A percentile compares a stretch with the other conserved stretches of the same genome.
These are phyloP conservation scores for Griposia aprilina DNA, from an alignment of 2,888 invertebrate genomes.

Conservation along the genomic window DNA sequence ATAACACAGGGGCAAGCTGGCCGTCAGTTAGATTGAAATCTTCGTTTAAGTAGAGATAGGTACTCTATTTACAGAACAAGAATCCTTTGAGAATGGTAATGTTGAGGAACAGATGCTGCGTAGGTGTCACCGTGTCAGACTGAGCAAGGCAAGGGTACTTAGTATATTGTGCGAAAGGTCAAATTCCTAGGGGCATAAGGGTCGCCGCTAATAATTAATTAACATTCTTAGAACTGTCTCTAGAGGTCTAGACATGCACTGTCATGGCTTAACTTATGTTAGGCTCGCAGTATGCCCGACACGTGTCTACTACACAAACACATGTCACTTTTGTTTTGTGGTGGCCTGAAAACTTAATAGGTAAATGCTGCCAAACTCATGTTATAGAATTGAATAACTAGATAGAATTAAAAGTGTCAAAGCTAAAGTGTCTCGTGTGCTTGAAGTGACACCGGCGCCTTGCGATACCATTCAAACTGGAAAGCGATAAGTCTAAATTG, in stretches of 20 bases:
- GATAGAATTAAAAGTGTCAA: background rate
- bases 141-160: conserved; percentile 15
- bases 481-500: background rate
- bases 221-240: conserved; percentile 19
- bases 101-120: conserved; percentile 21
- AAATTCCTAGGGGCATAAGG: conserved; percentile 23
- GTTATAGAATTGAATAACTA: background rate
- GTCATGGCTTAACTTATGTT: background rate
- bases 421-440: background rate
- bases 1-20: conserved; percentile 37
- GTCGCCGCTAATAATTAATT: conserved; percentile 31
- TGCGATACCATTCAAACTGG: too few relatives aligned
- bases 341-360: background rate
- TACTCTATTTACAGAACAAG: conserved; percentile 35
- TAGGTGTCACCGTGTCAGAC: conserved; percentile 39
- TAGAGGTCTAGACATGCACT: conserved; percentile 20
- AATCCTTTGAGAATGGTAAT: conserved; percentile 36
- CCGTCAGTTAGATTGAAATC: conserved; percentile 39
- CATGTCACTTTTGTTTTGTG: conserved; percentile 2
- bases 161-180: conserved; percentile 40
- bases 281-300: background rate
- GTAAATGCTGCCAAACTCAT: background rate
- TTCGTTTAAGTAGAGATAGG: conserved; percentile 6
- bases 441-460: background rate
- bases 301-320: conserved; percentile 22